Evolutionary conservation across 1,140 invertebrate genomes (phyloP).

Genomic region (Eriocheir sinensis): DNA sequence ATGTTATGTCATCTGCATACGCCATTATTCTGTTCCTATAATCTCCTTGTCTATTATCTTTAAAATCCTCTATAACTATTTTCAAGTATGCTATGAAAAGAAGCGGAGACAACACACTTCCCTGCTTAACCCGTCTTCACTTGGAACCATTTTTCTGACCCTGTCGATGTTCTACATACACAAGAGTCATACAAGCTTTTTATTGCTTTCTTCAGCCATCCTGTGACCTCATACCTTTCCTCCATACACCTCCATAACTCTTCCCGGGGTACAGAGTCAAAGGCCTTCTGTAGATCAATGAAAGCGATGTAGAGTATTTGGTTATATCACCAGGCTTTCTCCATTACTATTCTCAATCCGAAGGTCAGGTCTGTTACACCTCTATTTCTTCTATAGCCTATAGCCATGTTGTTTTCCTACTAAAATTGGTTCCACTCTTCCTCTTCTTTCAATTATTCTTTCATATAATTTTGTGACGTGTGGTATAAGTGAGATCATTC

Average conservation of each 20-base stretch:
- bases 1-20: background rate
- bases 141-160: too few relatives aligned
- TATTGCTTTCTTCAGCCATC: slow-evolving; percentile 1
- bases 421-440: background rate
- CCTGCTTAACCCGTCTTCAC: background rate
- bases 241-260: background rate
- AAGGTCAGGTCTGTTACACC: background rate
- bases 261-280: background rate
- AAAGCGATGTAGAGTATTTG: background rate
- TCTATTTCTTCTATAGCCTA: background rate
- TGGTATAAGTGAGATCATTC: background rate
- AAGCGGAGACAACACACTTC: background rate
- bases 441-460: background rate
- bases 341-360: background rate
- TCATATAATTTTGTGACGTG: background rate
- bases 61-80: background rate
- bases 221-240: background rate
- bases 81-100: background rate
- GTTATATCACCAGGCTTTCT: background rate
- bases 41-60: too few relatives aligned
- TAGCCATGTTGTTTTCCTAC: background rate
- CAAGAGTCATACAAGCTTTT: background rate
- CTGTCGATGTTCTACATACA: too few relatives aligned
- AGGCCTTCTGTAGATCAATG: background rate
- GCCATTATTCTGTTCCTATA: background rate